Evolutionary conservation across 2,888 invertebrate species (phyloP).

Genomic region (Lathronympha strigana): DNA sequence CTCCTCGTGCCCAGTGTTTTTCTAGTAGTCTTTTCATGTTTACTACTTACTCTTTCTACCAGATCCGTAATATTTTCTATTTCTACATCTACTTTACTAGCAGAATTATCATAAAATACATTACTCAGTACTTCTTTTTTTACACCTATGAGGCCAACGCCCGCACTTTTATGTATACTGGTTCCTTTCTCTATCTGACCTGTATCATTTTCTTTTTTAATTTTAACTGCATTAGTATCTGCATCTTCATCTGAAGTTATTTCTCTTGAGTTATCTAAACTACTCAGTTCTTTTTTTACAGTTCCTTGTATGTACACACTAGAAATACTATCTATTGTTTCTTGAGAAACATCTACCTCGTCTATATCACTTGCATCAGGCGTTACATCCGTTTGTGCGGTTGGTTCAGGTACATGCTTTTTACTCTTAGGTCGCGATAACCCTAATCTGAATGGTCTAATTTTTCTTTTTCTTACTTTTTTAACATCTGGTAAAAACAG

Average conservation of each 20-base stretch:
- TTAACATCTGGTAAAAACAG: constrained; percentile 65
- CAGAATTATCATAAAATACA: constrained; percentile 22
- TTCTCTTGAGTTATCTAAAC: constrained; percentile 47
- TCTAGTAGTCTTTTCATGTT: constrained; percentile 32
- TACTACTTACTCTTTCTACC: constrained; percentile 55
- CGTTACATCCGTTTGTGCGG: constrained; percentile 46
- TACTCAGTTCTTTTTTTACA: constrained; percentile 55
- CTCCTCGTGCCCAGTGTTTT: neutral
- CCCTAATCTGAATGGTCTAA: constrained; percentile 72
- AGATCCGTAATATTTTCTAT: constrained; percentile 53
- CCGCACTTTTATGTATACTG: constrained; percentile 22
- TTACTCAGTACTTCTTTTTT: constrained; percentile 54
- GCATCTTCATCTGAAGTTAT: constrained; percentile 43
- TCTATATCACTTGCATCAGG: constrained; percentile 53
- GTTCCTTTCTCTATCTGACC: constrained; percentile 59
- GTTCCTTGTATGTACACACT: constrained; percentile 57
- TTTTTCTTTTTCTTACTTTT: constrained; percentile 78
- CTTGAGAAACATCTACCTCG: constrained; percentile 71
- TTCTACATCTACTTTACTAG: constrained; percentile 10
- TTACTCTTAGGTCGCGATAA: constrained; percentile 69
- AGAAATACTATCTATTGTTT: constrained; percentile 65
- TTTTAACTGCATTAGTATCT: constrained; percentile 44
- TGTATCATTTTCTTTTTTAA: constrained; percentile 49
- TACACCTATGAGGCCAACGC: constrained; percentile 23
- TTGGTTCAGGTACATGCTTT: constrained; percentile 49